Conservation (phyloP, 2,797 vertebrate genomes). For the Anomalospiza imberbis region DNA sequence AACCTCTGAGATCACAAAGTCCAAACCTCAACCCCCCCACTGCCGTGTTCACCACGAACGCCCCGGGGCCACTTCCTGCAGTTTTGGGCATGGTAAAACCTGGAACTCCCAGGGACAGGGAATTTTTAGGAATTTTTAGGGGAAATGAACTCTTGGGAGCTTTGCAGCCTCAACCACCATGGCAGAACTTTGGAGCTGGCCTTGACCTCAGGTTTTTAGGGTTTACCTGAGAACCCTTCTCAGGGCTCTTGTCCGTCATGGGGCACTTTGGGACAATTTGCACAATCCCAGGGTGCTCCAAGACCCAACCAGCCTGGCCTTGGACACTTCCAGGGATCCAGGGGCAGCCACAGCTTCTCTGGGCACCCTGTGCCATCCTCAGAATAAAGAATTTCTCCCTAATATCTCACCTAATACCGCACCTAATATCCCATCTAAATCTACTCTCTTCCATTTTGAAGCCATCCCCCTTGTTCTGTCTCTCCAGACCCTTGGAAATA, state of each 20-base stretch:
- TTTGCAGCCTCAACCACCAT: background rate
- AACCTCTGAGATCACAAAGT: background rate
- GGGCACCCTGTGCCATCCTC: background rate
- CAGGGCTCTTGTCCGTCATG: background rate
- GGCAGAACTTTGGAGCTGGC: background rate
- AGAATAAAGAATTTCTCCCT: background rate
- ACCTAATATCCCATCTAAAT: background rate
- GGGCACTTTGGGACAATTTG: no score
- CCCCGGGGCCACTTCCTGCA: background rate
- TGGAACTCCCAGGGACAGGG: background rate
- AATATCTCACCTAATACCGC: no score
- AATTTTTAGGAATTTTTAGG: background rate
- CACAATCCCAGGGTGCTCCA: accelerated
- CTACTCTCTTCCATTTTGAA: background rate
- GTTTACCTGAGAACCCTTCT: background rate
- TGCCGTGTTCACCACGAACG: accelerated
- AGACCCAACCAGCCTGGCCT: accelerated
- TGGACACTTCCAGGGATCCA: background rate
- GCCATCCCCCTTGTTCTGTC: no score
- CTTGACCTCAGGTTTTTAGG: background rate
- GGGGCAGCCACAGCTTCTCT: background rate
- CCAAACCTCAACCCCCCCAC: background rate
- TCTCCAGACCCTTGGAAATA: background rate
- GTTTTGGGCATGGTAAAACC: background rate
- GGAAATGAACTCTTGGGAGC: accelerated